These are phyloP conservation scores for Pangasianodon hypophthalmus DNA, from an alignment of 2,113 vertebrate genomes.

Conservation along the genomic window DNA sequence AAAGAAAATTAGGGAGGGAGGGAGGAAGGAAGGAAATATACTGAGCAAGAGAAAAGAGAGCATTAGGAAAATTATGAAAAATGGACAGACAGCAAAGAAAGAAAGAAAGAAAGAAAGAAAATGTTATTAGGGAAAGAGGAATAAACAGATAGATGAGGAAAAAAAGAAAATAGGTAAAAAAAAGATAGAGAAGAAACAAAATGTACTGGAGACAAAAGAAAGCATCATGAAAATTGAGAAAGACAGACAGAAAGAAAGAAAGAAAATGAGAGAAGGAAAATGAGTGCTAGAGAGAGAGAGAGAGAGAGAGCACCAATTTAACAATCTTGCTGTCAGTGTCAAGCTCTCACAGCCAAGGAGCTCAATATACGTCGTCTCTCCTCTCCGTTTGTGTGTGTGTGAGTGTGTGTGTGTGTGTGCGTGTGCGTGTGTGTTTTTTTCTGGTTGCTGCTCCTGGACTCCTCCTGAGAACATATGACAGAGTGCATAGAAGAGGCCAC, in stretches of 20 bases:
- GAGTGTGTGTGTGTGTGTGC: constrained; percentile 13
- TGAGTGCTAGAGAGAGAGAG: neutral
- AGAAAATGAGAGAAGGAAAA: neutral
- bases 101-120: neutral
- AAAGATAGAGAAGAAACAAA: neutral
- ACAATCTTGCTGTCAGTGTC: constrained; percentile 11
- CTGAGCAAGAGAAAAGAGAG: neutral
- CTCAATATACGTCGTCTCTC: neutral
- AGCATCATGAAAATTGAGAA: neutral
- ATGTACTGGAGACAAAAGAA: too few species aligned
- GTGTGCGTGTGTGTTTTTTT: neutral
- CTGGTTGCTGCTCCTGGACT: neutral
- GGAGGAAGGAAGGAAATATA: neutral
- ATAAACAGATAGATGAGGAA: neutral
- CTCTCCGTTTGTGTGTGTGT: neutral
- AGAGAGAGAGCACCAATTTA: constrained; percentile 9
- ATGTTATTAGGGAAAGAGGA: neutral
- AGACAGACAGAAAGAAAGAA: neutral
- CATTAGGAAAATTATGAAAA: neutral
- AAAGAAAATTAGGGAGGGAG: neutral
- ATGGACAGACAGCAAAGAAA: neutral
- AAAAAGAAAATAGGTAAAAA: neutral
- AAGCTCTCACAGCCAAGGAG: neutral
- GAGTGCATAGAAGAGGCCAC: neutral
- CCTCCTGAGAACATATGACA: constrained; percentile 14